Evolutionary conservation across 2,888 invertebrate species (phyloP), one percentile per base, ranked within the genome.

Genomic region (Flexamia atlantica): DNA sequence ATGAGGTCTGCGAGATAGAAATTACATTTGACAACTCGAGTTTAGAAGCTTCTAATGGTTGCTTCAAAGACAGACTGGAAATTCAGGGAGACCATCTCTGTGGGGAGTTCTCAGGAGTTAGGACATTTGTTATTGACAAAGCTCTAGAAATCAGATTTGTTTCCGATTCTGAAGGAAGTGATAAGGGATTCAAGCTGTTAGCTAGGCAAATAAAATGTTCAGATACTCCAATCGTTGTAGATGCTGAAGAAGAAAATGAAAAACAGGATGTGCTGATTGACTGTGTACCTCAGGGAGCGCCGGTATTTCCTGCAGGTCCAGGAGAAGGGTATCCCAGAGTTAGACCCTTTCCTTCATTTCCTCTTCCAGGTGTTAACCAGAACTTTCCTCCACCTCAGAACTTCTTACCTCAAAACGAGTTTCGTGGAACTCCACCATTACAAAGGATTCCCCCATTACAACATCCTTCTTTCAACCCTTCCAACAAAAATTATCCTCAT

Each of bases 11-110:
- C 23, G 53, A 83, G 57, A 28, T 83, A 10, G 57, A 74, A 72
- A 28, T 83, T 10, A 74, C 53, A 17, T 83, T 83, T n/a, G 25
- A 57, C 14, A 53, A 83, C 30, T 57, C 74, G 17, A 28, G 17
- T 23, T n/a, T 83, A 28, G 82, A 83, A 57, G 10, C 10, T 1
- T 83, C 82, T 17, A 7, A 25, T 5, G 25, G 20, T 0, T 83
- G 82, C 30, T 20, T 10, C 12, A 83, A 83, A 40, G 82, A 83
- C 40, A 83, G 74, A 10, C 28, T 83, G 10, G 25, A 70, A 36
- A 74, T 83, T 23, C 42, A 40, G 9, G 82, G 74, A 23, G 72
- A 83, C 4, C 25, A 36, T 53, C 72, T 83, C 17, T 83, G 82
- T 74, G 82, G 82, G 1, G 57, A 50, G 23, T 28, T 83, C 17